Conservation (phyloP, 2,113 vertebrate species). For the Notarius quadriscutis region DNA sequence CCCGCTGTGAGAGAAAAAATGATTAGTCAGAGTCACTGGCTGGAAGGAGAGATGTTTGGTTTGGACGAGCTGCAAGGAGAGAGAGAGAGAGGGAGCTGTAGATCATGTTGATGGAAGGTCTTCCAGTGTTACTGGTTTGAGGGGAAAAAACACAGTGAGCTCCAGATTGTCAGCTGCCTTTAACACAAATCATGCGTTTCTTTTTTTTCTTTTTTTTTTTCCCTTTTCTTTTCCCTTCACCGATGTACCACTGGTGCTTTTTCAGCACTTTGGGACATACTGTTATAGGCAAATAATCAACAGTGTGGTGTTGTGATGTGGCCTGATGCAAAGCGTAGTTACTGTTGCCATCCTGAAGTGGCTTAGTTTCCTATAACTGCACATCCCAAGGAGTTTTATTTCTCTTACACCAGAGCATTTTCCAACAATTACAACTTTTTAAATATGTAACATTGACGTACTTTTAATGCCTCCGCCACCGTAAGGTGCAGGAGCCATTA, state of each 20-base stretch:
- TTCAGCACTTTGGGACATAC: not conserved
- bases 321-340: too few relatives aligned
- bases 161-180: not conserved
- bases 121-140: constrained; percentile 8
- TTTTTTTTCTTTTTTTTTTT: too few relatives aligned
- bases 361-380: too few relatives aligned
- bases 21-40: constrained; percentile 18
- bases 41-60: constrained; percentile 27
- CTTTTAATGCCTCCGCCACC: too few relatives aligned
- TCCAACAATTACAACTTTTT: too few relatives aligned
- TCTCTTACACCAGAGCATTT: too few relatives aligned
- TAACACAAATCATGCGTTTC: too few relatives aligned
- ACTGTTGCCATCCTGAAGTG: too few relatives aligned
- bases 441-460: too few relatives aligned
- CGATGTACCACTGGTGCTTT: not conserved
- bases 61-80: constrained; percentile 12
- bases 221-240: not conserved
- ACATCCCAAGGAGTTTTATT: too few relatives aligned
- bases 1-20: constrained; percentile 1
- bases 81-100: not conserved
- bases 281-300: not conserved
- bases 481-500: too few relatives aligned
- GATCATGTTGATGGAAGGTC: constrained; percentile 21
- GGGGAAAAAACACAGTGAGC: not conserved
- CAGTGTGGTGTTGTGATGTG: not conserved